Evolutionary conservation across 64 coral and sea anemone genomes (phyloP), one percentile per base, ranked within the genome.

Genomic region (Orbicella faveolata): DNA sequence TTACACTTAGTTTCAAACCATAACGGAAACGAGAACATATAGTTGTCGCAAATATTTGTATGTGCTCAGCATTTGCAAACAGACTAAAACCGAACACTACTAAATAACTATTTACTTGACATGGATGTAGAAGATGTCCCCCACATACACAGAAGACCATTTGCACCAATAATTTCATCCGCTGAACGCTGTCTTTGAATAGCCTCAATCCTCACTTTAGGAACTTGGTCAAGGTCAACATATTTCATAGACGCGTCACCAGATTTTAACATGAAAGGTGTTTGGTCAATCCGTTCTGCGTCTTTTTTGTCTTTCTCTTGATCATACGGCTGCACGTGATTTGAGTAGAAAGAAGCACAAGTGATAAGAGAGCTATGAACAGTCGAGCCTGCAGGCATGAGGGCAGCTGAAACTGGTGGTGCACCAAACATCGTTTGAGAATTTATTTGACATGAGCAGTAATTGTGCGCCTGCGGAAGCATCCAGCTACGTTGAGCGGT

Each of bases 311-410:
- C 51, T 48, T 48, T 52, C 57, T 26, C 67, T 11, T 55, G 77
- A 52, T 33, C 67, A 79, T 57, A 20, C 2, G 21, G 26, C 20
- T 25, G 77, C 9, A 6, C 77, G 57, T 79, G 77, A 9, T 23
- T 59, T 21, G 77, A 57, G 39, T 52, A 57, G 4, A 59, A 79
- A 79, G 77, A 79, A 79, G 77, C 51, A 79, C 77, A 79, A 79
- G 77, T 79, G 51, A 57, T 59, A 79, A 79, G 77, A n/a, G 21
- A 11, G 52, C 12, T 23, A 16, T 48, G 25, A 52, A 15, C 52
- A 3, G 2, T 10, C 13, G 52, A 79, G 52, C 77, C 52, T 12
- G 52, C 52, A 33, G 51, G 51, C 52, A 79, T 79, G 48, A 57
- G 52, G 12, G 51, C 25, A 26, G 52, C 26, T 17, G 51, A 59